These are phyloP conservation scores for Prionailurus viverrinus DNA, from an alignment of 2,113 vertebrate species.

Conservation along the genomic window DNA sequence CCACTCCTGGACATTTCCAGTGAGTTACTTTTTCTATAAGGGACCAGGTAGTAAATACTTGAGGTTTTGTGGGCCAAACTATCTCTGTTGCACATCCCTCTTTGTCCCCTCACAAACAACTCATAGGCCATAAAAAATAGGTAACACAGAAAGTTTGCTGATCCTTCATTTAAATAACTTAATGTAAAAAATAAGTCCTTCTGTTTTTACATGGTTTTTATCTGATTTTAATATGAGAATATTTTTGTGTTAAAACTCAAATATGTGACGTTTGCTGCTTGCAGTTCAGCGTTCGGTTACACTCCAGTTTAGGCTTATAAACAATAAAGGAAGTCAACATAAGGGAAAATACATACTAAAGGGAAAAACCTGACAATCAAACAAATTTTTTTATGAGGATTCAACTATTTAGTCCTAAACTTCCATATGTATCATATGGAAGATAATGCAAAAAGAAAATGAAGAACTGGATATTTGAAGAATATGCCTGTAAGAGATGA, in stretches of 20 bases:
- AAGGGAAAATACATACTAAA: background rate
- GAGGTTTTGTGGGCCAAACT: background rate
- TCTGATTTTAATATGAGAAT: conserved; percentile 13
- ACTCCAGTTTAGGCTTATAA: background rate
- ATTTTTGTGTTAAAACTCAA: background rate
- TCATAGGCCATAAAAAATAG: background rate
- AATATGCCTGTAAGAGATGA: background rate
- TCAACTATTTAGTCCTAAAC: background rate
- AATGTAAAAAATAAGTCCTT: background rate
- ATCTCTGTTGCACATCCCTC: background rate
- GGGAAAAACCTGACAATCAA: background rate
- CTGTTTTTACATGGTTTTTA: background rate
- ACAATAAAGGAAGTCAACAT: background rate
- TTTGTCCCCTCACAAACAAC: background rate
- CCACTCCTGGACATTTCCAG: background rate
- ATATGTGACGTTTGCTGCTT: background rate
- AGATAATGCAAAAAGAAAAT: background rate
- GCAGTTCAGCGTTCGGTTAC: background rate
- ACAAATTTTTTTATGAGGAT: background rate
- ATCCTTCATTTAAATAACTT: background rate
- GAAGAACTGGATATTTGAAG: background rate
- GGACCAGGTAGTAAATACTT: background rate
- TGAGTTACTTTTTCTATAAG: background rate
- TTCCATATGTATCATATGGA: background rate
- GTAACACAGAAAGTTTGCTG: background rate